A percentile compares a stretch with the other conserved stretches of the same genome.
These are phyloP conservation scores for Carpatolechia fugitivella DNA, from an alignment of 2,888 invertebrate genomes.

Conservation along the genomic window DNA sequence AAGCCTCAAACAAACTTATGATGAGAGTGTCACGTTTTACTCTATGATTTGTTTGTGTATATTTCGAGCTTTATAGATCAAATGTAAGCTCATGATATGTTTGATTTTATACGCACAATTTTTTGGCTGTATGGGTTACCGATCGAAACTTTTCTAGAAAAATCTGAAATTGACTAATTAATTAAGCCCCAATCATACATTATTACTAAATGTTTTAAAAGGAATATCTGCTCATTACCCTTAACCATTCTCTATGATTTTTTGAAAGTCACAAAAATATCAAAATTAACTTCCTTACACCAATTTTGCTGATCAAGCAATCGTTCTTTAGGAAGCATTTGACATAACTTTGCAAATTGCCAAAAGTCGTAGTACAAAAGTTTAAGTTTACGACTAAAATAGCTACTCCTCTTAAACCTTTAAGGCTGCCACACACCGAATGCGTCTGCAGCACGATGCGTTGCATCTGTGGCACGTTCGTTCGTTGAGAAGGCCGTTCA, in stretches of 20 bases:
- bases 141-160: slow-evolving; percentile 44
- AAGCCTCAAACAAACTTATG: slow-evolving; percentile 18
- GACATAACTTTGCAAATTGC: not conserved
- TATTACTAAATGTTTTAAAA: not conserved
- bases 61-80: slow-evolving; percentile 34
- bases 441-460: no score
- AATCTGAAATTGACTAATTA: slow-evolving; percentile 7
- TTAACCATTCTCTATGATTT: not conserved
- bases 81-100: slow-evolving; percentile 46
- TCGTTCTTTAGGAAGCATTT: not conserved
- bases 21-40: not conserved
- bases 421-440: no score
- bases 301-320: not conserved
- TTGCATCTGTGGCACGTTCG: no score
- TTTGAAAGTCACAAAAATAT: not conserved
- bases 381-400: not conserved
- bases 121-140: slow-evolving; percentile 56
- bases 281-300: not conserved
- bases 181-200: not conserved
- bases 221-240: not conserved
- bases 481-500: no score
- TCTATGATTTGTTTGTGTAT: not conserved
- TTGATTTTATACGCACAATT: slow-evolving; percentile 59
- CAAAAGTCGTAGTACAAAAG: not conserved
- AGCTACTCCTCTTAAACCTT: not conserved